Base-by-base conservation (phyloP, 2,888 invertebrate species). In the Sinohyriopsis cumingii region DNA sequence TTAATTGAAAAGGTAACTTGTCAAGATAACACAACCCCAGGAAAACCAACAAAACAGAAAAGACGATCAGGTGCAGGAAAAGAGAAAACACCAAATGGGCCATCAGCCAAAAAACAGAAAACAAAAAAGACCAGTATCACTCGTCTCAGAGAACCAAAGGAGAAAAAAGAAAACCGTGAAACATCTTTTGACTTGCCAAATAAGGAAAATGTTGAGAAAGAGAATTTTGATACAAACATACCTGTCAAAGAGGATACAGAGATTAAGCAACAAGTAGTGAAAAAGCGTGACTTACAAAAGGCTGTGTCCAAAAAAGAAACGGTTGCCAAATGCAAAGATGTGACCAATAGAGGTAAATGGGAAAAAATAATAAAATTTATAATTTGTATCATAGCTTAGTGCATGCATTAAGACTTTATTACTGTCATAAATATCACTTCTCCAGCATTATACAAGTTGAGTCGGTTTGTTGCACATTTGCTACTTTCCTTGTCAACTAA, bases 301-400 rank as follows among this genome's bases (percentile, higher is more conserved):
- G 45, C 15, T 12, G 45, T 45, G 45, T 3, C 45, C 45, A 45
- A 45, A 15, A 45, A 45, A 45, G 45, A 45, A 67, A 76, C 73
- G 60, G n/a, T 78, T n/a, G 76, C 84, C 9, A 64, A 72, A 0
- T 85, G 86, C 72, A 84, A 84, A 73, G 85, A 86, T 73, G 74
- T 86, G 19, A 83, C 85, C 33, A 76, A 75, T 12, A 74, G 85
- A 82, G 81, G 86, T 86, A 77, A 63, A 65, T 33, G 45, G 33
- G 19, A 2, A 22, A 61, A 65, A 20, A 25, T 22, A 5, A 33
- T 19, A 53, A 45, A 53, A 45, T 63, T n/a, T 45, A 63, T 12
- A 2, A 9, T 33, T 45, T 45, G 2, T 45, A 45, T 45, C 45
- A 15, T 45, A 45, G 12, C 15, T 45, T 3, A 15, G 45, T 15